Percentiles rank a stretch among this genome's conserved stretches.
Evolutionary conservation across 2,797 vertebrate genomes (phyloP).

Genomic region (Takifugu ocellatus): DNA sequence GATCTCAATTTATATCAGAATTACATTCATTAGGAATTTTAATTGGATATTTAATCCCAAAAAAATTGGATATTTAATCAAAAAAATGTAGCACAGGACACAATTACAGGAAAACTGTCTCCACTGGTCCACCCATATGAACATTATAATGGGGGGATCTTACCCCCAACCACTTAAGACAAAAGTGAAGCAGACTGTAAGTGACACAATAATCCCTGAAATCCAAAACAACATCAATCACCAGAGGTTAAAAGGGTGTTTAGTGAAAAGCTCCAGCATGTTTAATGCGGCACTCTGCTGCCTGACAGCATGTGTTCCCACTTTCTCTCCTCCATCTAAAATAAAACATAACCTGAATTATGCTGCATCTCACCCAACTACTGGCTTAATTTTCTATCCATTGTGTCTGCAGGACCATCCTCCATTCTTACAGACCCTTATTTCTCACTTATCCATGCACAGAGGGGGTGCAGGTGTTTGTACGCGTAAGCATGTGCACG

Average conservation of each 20-base stretch:
- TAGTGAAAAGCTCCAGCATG: constrained; percentile 14
- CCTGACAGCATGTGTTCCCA: not conserved
- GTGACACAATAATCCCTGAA: constrained; percentile 10
- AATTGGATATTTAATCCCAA: too few relatives aligned
- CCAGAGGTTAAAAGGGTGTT: constrained; percentile 8
- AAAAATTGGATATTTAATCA: too few relatives aligned
- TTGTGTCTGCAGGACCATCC: constrained; percentile 63
- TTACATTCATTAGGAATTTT: too few relatives aligned
- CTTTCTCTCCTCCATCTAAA: constrained; percentile 43
- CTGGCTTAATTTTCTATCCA: constrained; percentile 42
- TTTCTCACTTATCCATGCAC: constrained; percentile 65
- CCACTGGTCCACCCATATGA: too few relatives aligned
- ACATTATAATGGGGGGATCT: too few relatives aligned
- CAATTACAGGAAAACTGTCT: too few relatives aligned
- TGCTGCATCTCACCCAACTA: constrained; percentile 40
- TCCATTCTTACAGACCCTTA: constrained; percentile 60
- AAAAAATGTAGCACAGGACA: too few relatives aligned
- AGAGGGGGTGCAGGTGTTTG: constrained; percentile 25
- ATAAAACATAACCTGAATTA: constrained; percentile 57
- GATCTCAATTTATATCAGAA: too few relatives aligned
- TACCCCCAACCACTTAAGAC: too few relatives aligned
- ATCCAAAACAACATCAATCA: constrained; percentile 17
- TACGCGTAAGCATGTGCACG: constrained; percentile 13
- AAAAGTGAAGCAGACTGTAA: too few relatives aligned
- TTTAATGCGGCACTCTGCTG: constrained; percentile 13